Conservation (phyloP, 1,140 invertebrate species). For the Pectinophora gossypiella region DNA sequence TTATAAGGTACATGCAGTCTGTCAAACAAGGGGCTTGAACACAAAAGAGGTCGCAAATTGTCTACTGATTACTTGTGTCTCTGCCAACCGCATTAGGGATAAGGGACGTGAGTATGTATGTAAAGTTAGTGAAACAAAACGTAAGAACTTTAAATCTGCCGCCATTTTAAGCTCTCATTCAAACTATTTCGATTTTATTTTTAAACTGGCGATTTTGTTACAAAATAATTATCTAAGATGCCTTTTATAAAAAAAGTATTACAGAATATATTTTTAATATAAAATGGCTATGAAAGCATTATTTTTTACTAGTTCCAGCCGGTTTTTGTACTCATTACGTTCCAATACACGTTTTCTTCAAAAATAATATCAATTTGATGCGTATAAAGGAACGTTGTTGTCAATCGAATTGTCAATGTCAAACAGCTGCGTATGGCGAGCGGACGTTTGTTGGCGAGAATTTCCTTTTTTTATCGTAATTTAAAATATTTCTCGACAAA, state of each 20-base stretch:
- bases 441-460: not conserved
- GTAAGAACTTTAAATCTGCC: no score
- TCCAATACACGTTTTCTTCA: not conserved
- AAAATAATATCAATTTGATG: not conserved
- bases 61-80: no score
- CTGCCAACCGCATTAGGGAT: no score
- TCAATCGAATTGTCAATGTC: slow-evolving; percentile 12
- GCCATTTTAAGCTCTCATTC: no score
- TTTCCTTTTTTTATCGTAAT: not conserved
- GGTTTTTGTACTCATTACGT: not conserved
- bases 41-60: no score
- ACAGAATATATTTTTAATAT: not conserved
- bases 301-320: not conserved
- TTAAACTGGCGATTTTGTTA: no score
- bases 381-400: not conserved
- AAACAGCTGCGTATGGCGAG: slow-evolving; percentile 14
- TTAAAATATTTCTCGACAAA: slow-evolving; percentile 12
- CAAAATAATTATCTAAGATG: no score
- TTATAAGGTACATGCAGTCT: no score
- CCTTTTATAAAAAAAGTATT: not conserved
- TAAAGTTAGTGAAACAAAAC: no score
- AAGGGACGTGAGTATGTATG: no score
- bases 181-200: no score
- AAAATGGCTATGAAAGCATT: not conserved
- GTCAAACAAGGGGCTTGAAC: no score